Evolutionary conservation across 1,140 invertebrate genomes (phyloP), one percentile per base, ranked within the genome.

Genomic region (Pseudomyrmex gracilis): DNA sequence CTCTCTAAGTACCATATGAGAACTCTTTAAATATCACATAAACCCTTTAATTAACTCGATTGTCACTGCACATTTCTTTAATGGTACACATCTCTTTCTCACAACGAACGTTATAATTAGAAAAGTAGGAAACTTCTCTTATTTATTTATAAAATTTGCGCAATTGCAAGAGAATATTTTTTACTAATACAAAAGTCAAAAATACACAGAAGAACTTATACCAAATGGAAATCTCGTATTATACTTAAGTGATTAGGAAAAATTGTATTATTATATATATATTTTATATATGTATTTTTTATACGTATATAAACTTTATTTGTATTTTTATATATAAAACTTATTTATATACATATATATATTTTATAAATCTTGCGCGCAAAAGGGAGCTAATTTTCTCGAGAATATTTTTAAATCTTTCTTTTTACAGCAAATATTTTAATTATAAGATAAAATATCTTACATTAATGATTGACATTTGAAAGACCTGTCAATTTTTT

Each of bases 261-360:
- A 53, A 57, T n/a, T 55, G n/a, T n/a, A n/a, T 57, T 20, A 73
- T 73, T 58, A n/a, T 13, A 60, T 47, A 2, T 8, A 1, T 53
- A 55, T 68, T 78, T 70, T 57, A 78, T 43, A 20, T 57, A n/a
- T n/a, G n/a, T 20, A 73, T n/a, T 73, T 58, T 43, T 20, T 58
- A 57, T 34, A 47, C 17, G 8, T 13, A 60, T 47, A 2, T 8
- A 1, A 43, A 55, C 57, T 78, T 70, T 57, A 78, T 43, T 57
- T n/a, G n/a, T 20, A 73, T 73, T 58, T 43, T 20, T 58, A 57
- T 34, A 47, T 45, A n/a, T 13, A 60, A n/a, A n/a, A n/a, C n/a
- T 57, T 20, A 73, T 73, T 58, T 43, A 47, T 58, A 57, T 34
- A 47, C 17, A n/a, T 13, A 60, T 47, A 2, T 8, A 1, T 53